Evolutionary conservation across 2,797 vertebrate species (phyloP).

Genomic region (Dendrocincla tyrannina): DNA sequence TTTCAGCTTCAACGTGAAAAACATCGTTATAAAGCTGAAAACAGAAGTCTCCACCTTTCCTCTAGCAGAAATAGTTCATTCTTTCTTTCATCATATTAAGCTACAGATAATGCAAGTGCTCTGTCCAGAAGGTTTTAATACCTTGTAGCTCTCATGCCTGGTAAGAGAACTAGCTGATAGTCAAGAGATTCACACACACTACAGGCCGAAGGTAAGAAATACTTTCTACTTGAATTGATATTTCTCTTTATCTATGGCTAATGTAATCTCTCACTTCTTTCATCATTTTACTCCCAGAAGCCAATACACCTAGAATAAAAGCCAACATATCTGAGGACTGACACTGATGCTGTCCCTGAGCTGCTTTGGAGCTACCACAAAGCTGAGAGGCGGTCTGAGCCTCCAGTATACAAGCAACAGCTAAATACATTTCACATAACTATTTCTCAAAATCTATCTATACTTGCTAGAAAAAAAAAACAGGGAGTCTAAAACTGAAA

Average conservation of each 20-base stretch:
- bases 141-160: neutral
- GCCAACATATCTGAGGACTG: neutral
- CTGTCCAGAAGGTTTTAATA: neutral
- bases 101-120: neutral
- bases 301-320: neutral
- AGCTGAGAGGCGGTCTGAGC: neutral
- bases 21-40: neutral
- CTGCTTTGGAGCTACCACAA: neutral
- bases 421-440: neutral
- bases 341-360: rapidly evolving
- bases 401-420: neutral
- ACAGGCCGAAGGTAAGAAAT: neutral
- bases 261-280: neutral
- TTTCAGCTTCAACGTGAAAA: neutral
- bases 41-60: neutral
- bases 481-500: neutral
- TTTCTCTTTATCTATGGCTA: neutral
- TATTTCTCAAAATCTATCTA: neutral
- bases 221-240: neutral
- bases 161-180: neutral
- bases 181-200: neutral
- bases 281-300: neutral
- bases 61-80: neutral
- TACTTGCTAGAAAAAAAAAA: neutral
- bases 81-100: neutral